Conservation (phyloP, 2,113 vertebrate species). For the Sarotherodon lohbergeri region DNA sequence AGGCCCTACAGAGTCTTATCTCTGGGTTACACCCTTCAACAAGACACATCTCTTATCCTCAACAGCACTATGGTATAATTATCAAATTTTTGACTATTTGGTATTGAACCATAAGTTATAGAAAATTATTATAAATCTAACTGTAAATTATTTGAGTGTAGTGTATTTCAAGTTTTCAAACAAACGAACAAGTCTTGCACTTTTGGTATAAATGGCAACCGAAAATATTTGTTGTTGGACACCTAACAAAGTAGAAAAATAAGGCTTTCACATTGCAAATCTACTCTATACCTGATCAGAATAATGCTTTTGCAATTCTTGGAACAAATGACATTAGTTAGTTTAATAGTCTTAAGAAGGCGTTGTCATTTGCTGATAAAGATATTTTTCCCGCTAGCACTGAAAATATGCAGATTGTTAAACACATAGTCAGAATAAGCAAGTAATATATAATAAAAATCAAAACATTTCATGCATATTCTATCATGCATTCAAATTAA, state of each 20-base stretch:
- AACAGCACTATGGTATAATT: background rate
- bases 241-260: background rate
- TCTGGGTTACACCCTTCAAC: constrained; percentile 55
- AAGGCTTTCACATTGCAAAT: background rate
- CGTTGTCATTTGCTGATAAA: background rate
- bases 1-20: constrained; percentile 49
- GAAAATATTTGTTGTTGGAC: background rate
- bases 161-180: background rate
- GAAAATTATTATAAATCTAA: background rate
- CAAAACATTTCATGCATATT: background rate
- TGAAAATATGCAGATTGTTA: background rate
- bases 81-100: background rate
- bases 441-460: background rate
- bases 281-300: background rate
- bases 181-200: background rate
- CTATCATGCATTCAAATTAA: background rate
- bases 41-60: background rate
- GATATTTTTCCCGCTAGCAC: background rate
- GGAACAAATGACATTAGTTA: background rate
- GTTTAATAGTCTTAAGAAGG: background rate
- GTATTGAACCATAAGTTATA: background rate
- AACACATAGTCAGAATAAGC: background rate
- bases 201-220: background rate
- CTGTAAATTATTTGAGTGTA: background rate
- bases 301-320: background rate